Conservation (phyloP, 2,797 vertebrate genomes). For the Peromyscus eremicus region DNA sequence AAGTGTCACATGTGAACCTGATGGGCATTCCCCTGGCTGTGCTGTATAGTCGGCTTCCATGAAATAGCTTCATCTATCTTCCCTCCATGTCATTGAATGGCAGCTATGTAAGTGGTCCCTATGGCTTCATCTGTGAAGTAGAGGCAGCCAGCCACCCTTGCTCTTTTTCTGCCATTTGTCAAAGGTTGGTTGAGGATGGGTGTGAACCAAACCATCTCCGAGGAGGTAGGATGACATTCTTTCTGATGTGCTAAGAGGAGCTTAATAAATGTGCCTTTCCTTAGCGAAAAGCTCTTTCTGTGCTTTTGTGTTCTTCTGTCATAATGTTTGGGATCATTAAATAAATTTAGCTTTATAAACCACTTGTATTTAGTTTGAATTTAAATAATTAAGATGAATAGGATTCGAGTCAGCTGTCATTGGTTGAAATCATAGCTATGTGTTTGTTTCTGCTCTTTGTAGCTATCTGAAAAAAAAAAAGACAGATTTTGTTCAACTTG, state of each 20-base stretch:
- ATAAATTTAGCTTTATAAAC: not conserved
- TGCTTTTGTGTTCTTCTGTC: not conserved
- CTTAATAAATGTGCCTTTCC: not conserved
- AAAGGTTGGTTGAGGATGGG: not conserved
- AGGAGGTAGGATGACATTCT: not conserved
- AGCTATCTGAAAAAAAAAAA: not conserved
- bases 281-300: not conserved
- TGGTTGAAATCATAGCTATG: not conserved
- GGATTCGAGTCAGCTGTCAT: not conserved
- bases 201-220: not conserved
- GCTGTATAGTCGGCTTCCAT: too few species aligned
- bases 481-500: not conserved
- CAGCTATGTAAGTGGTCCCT: not conserved
- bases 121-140: not conserved
- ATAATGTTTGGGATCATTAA: not conserved
- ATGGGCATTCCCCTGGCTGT: not conserved
- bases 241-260: not conserved
- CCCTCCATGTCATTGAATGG: not conserved
- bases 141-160: not conserved
- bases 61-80: not conserved
- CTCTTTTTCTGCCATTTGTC: not conserved
- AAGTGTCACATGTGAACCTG: too few species aligned
- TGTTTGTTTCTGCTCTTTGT: not conserved
- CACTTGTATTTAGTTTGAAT: constrained; percentile 11
- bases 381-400: not conserved